Evolutionary conservation across 1,140 invertebrate genomes (phyloP).

Genomic region (Drosophila busckii): DNA sequence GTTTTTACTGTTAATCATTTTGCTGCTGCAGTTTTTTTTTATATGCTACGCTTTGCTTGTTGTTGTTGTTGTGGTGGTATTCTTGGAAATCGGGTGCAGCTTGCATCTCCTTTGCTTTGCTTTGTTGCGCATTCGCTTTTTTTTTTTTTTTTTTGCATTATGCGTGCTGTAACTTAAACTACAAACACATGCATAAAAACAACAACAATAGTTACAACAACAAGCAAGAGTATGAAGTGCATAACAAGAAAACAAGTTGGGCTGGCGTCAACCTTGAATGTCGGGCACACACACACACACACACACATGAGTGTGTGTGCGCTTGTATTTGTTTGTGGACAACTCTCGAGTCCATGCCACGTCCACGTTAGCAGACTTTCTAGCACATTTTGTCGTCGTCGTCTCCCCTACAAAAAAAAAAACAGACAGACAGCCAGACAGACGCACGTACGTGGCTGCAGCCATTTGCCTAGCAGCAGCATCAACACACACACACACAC

Average conservation of each 20-base stretch:
- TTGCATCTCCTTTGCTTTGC: constrained; percentile 8
- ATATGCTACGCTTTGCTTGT: neutral
- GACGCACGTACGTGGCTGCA: too few relatives aligned
- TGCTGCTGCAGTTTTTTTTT: neutral
- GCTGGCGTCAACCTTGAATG: constrained; percentile 67
- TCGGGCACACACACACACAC: constrained; percentile 57
- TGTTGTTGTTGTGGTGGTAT: constrained; percentile 1
- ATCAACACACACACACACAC: constrained; percentile 4
- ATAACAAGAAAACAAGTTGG: constrained; percentile 49
- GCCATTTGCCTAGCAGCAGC: constrained; percentile 30
- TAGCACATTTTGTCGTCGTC: too few relatives aligned
- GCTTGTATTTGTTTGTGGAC: too few relatives aligned
- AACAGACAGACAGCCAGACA: too few relatives aligned
- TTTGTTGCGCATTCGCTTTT: constrained; percentile 7
- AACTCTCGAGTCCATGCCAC: too few relatives aligned
- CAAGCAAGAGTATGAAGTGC: constrained; percentile 37
- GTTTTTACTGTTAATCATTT: constrained; percentile 38
- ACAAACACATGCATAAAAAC: constrained; percentile 6
- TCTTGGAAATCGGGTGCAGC: constrained; percentile 23
- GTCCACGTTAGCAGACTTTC: constrained; percentile 21
- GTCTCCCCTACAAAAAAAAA: too few relatives aligned
- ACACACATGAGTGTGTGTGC: too few relatives aligned
- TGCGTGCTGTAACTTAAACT: constrained; percentile 45
- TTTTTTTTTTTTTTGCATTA: constrained; percentile 13
- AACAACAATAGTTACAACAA: constrained; percentile 24